Evolutionary conservation across 1,140 invertebrate species (phyloP), one percentile per base, ranked within the genome.

Genomic region (Heliconius hewitsoni): DNA sequence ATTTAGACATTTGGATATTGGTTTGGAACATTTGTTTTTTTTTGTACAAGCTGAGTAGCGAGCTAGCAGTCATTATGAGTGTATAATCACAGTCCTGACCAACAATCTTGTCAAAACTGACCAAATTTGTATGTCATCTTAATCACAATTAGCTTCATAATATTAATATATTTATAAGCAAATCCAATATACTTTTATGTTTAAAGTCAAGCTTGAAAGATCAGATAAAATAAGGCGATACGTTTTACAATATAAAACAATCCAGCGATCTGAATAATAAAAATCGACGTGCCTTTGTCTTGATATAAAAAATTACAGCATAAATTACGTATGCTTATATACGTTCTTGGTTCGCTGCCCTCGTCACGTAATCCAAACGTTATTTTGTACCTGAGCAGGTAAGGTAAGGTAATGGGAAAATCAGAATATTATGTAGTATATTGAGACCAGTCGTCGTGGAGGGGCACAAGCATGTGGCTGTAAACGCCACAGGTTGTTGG

Each of bases 201-300:
- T 30, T 23, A 27, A 30, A 66, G 4, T 27, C 60, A 16, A 66
- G 23, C 23, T 66, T 52, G 6, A 3, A 30, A 66, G 23, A 30
- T 66, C 23, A 66, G 23, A 66, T 66, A 66, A 66, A 66, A 23
- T 37, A 66, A 16, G 13, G 27, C 27, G 13, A 66, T 13, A 66
- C 23, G 27, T 66, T 66, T 30, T 66, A 66, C 60, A 66, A 57
- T 57, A 57, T 9, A 23, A 8, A 11, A 66, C 27, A 66, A 66
- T 66, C 27, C 16, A 27, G 8, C 60, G 11, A 66, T 66, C 60
- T 77, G 82, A 81, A 79, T 85, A 84, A 85, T 76, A 82, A 84
- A 85, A 88, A 87, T 87, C 85, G 79, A 71, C 77, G 71, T 83
- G 78, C 84, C 87, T 87, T 90, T 91, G 90, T 84, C 70, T 79